phyloP scores from a whole-genome alignment of 92 coral and sea anemone species.

The Heteractis magnifica region DNA sequence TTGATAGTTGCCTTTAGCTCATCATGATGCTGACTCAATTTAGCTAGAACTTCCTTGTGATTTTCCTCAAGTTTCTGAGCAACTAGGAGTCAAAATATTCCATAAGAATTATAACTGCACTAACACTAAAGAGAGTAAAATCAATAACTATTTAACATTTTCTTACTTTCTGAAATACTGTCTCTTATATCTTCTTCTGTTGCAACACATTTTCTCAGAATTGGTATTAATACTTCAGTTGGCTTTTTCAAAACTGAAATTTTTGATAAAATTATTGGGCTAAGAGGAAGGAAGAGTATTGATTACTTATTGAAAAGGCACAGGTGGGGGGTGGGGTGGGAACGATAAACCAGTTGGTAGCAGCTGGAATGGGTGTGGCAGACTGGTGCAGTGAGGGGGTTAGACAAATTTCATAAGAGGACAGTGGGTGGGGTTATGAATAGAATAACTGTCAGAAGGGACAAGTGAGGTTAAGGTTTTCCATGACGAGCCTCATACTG shows the following conservation, averaged over 20 bases:
- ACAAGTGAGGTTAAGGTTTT: no score
- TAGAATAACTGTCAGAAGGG: no score
- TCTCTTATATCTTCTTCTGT: constrained; percentile 7
- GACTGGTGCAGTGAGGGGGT: no score
- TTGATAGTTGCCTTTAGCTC: background rate
- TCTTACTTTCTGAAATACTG: constrained; percentile 5
- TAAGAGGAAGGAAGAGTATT: background rate
- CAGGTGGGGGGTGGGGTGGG: background rate
- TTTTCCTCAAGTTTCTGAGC: background rate
- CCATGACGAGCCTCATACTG: no score
- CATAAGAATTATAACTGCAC: background rate
- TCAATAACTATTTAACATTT: background rate
- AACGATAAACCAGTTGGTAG: no score
- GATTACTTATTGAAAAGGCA: background rate
- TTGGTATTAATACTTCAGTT: background rate
- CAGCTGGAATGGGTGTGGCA: no score
- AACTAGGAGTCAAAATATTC: background rate
- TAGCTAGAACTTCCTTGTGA: background rate
- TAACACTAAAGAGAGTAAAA: background rate
- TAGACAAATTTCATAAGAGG: no score
- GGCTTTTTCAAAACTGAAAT: constrained; percentile 21
- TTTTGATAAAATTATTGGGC: background rate
- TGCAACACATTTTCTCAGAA: constrained; percentile 11
- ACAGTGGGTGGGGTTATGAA: no score
- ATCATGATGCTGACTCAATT: background rate